A percentile compares a stretch with the other conserved stretches of the same genome.
phyloP scores from a whole-genome alignment of 2,888 invertebrate species.

The Miltochrista miniata region DNA sequence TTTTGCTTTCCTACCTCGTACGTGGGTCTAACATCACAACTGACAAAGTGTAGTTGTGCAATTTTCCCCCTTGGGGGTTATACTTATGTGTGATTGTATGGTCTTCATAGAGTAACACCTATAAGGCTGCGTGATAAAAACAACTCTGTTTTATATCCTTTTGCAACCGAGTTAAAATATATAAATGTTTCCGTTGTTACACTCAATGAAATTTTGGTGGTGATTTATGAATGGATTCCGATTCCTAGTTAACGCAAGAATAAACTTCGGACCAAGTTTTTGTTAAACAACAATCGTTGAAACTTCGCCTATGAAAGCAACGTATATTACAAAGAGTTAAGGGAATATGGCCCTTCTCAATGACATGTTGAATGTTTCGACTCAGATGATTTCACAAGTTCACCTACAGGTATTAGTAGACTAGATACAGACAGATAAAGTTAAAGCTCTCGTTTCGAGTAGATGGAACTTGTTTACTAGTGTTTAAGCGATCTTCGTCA shows the following conservation, averaged over 20 bases:
- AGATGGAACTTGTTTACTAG: conserved; percentile 5
- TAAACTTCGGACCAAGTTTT: conserved; percentile 59
- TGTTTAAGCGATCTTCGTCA: background rate
- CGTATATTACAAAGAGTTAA: conserved; percentile 22
- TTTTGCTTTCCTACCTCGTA: no score
- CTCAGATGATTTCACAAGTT: conserved; percentile 3
- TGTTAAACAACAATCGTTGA: conserved; percentile 58
- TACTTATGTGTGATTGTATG: no score
- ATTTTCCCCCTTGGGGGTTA: no score
- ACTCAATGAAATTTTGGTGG: conserved; percentile 49
- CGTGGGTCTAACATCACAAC: no score
- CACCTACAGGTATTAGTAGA: background rate
- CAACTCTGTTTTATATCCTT: no score
- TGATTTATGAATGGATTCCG: no score
- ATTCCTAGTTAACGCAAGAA: conserved; percentile 59
- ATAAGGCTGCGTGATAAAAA: no score
- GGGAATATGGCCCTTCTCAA: conserved; percentile 9
- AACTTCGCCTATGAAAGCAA: conserved; percentile 52
- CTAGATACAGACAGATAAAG: background rate
- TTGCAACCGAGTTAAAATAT: background rate
- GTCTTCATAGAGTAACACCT: no score
- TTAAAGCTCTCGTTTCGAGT: conserved; percentile 1
- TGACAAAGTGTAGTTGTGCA: no score
- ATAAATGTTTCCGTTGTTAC: conserved; percentile 14
- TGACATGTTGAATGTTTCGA: conserved; percentile 6